A percentile compares a stretch with the other conserved stretches of the same genome.
Evolutionary conservation across 2,888 invertebrate genomes (phyloP).

Genomic region (Ectemnius continuus): DNA sequence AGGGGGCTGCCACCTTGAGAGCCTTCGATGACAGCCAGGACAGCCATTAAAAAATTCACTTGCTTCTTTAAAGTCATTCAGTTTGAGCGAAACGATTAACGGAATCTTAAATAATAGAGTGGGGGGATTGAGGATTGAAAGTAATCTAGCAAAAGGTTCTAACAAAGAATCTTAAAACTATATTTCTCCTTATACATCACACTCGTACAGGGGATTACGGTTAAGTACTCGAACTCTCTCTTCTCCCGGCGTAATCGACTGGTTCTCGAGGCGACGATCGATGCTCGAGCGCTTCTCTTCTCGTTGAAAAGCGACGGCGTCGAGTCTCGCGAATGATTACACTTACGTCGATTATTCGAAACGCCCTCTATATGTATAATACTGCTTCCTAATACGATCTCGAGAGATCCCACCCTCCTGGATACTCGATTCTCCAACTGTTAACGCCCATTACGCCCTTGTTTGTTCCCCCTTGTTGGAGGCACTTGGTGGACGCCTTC

Average conservation of each 20-base stretch:
- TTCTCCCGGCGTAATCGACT: background rate
- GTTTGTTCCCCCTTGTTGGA: too few species aligned
- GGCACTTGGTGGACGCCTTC: background rate
- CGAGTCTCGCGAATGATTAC: constrained; percentile 17
- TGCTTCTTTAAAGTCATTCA: too few species aligned
- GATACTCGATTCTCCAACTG: too few species aligned
- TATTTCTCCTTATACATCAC: constrained; percentile 22
- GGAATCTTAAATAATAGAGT: too few species aligned
- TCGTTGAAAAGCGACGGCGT: constrained; percentile 6
- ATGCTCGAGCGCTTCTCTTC: constrained; percentile 4
- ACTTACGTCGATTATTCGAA: constrained; percentile 7
- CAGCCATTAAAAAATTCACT: too few species aligned
- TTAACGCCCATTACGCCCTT: too few species aligned
- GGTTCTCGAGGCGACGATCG: constrained; percentile 13
- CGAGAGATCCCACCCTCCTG: background rate
- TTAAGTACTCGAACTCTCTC: constrained; percentile 23
- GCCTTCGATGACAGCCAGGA: too few species aligned
- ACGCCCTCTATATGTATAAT: background rate
- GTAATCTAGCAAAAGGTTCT: background rate
- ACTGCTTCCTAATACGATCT: background rate
- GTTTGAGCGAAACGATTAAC: too few species aligned
- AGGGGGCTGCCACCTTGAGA: background rate
- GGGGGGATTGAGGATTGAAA: background rate
- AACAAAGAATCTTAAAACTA: constrained; percentile 27
- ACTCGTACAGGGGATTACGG: constrained; percentile 9